Percentiles rank a stretch among this genome's conserved stretches.
Evolutionary conservation across 2,888 invertebrate genomes (phyloP).

Genomic region (Galeruca laticollis): DNA sequence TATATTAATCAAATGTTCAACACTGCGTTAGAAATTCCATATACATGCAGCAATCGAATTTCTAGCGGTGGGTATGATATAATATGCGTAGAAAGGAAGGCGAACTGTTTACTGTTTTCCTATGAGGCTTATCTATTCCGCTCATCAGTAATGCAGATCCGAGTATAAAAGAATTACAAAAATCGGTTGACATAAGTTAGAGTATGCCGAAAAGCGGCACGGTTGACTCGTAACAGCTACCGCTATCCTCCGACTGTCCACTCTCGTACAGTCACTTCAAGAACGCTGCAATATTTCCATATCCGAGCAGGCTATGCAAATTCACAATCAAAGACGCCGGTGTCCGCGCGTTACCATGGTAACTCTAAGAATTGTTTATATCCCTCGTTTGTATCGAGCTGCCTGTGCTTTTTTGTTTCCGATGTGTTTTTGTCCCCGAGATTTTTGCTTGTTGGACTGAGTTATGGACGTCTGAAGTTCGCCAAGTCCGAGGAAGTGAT

Average conservation of each 20-base stretch:
- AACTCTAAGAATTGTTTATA: conserved; percentile 65
- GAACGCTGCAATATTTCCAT: conserved; percentile 65
- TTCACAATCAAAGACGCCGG: conserved; percentile 65
- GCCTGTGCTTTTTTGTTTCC: conserved; percentile 60
- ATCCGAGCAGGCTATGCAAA: conserved; percentile 66
- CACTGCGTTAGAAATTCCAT: too few species aligned
- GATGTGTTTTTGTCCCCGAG: conserved; percentile 62
- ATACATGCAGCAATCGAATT: neutral
- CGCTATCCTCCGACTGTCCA: conserved; percentile 59
- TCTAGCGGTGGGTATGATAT: conserved; percentile 9
- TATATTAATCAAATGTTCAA: too few species aligned
- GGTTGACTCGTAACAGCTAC: conserved; percentile 58
- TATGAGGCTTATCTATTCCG: conserved; percentile 38
- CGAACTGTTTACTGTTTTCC: conserved; percentile 20
- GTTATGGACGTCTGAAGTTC: conserved; percentile 61
- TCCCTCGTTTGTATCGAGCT: conserved; percentile 65
- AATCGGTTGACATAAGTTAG: conserved; percentile 65
- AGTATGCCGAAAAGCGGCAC: conserved; percentile 64
- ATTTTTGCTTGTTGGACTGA: conserved; percentile 64
- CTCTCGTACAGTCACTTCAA: conserved; percentile 61
- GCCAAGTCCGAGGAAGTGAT: conserved; percentile 60
- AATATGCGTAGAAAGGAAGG: conserved; percentile 14
- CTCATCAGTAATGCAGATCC: conserved; percentile 44
- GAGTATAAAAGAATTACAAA: conserved; percentile 58
- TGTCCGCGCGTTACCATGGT: conserved; percentile 62